Percentiles rank a stretch among this genome's conserved stretches.
phyloP scores from a whole-genome alignment of 2,113 vertebrate genomes.

The Cynopterus brachyotis region DNA sequence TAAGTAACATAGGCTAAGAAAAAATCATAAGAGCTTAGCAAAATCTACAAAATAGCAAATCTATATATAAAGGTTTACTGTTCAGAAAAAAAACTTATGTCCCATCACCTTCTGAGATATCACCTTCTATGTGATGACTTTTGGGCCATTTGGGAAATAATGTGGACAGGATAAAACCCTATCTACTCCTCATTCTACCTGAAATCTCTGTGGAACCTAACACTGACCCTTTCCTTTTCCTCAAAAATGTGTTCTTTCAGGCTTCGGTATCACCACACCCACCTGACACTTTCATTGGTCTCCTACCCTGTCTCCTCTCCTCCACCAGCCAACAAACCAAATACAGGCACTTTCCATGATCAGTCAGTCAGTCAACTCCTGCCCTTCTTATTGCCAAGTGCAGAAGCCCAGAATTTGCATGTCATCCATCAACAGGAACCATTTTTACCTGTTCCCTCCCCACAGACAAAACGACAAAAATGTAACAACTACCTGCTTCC shows the following conservation, averaged over 20 bases:
- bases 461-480: not conserved
- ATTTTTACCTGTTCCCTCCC: not conserved
- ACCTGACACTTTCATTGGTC: not conserved
- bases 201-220: not conserved
- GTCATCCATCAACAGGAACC: not conserved
- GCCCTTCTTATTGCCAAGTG: not conserved
- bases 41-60: not conserved
- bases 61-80: not conserved
- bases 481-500: not conserved
- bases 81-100: not conserved
- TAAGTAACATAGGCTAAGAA: not conserved
- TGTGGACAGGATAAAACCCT: not conserved
- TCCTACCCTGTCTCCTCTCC: not conserved
- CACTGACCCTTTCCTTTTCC: not conserved
- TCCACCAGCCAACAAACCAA: not conserved
- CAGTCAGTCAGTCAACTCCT: not conserved
- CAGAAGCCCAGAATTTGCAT: not conserved
- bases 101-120: not conserved
- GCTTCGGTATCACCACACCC: not conserved
- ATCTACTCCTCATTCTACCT: not conserved
- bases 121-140: not conserved
- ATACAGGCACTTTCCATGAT: not conserved
- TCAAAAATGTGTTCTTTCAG: not conserved
- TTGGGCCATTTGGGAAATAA: not conserved
- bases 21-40: not conserved